Conservation (phyloP, 2,797 vertebrate species). For the Threskiornis aethiopicus region DNA sequence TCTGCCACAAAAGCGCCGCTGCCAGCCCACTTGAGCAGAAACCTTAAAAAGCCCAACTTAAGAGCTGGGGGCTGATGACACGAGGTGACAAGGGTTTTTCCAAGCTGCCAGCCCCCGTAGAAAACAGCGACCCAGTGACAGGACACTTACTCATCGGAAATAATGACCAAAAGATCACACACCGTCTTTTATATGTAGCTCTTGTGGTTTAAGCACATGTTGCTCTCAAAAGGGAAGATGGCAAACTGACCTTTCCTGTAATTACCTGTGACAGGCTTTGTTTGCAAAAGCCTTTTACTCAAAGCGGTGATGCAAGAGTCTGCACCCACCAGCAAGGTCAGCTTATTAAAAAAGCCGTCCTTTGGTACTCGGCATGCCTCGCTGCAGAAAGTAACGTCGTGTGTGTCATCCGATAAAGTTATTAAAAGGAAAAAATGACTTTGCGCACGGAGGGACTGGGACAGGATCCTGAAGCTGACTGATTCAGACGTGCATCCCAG, state of each 20-base stretch:
- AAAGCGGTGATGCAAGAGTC: background rate
- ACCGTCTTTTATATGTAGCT: fast-evolving
- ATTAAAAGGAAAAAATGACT: background rate
- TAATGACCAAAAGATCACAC: background rate
- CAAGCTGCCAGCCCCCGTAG: background rate
- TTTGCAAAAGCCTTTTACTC: background rate
- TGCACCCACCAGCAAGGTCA: background rate
- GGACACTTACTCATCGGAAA: background rate
- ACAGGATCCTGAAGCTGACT: background rate
- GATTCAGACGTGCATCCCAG: fast-evolving
- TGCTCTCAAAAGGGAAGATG: background rate
- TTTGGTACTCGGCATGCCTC: background rate
- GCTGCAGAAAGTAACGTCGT: fast-evolving
- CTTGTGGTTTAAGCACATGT: background rate
- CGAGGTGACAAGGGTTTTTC: background rate
- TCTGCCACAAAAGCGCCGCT: background rate
- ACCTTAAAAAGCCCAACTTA: fast-evolving
- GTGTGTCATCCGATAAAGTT: background rate
- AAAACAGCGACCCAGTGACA: background rate
- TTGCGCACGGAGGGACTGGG: fast-evolving
- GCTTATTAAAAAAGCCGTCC: background rate
- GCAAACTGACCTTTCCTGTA: background rate
- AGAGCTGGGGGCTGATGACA: background rate
- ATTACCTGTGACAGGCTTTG: background rate
- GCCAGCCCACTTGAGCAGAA: background rate